phyloP scores from a whole-genome alignment of 2,113 vertebrate genomes.

The Pithys albifrons region DNA sequence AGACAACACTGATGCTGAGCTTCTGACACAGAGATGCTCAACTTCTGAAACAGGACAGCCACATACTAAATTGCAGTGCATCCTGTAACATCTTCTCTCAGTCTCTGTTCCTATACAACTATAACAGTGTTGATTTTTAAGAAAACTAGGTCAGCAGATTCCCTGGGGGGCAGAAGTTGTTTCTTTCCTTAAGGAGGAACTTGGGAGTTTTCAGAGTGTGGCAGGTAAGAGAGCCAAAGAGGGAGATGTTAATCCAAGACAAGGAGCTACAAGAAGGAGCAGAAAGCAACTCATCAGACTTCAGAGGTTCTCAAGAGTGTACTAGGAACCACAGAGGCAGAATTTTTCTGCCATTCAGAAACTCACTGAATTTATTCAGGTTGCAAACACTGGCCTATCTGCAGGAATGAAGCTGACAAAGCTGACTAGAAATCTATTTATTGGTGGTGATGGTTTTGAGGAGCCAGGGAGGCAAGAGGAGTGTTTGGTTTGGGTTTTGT shows the following conservation, averaged over 20 bases:
- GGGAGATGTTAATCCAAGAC: rapidly evolving
- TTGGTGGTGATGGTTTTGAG: not conserved
- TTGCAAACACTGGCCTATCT: not conserved
- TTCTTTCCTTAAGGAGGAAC: not conserved
- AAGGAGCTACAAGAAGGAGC: not conserved
- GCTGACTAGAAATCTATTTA: not conserved
- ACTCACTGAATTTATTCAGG: not conserved
- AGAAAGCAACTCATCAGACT: not conserved
- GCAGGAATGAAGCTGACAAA: not conserved
- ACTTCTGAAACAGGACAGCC: not conserved
- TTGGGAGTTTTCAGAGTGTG: not conserved
- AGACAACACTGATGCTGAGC: not conserved
- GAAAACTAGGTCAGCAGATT: not conserved
- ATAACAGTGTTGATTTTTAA: not conserved
- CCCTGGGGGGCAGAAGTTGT: not conserved
- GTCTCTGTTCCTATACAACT: not conserved
- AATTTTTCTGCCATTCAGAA: not conserved
- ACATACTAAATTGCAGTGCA: rapidly evolving
- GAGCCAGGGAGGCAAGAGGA: not conserved
- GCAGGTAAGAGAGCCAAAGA: not conserved
- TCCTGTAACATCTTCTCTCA: not conserved
- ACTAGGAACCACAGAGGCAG: not conserved
- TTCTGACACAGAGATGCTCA: not conserved
- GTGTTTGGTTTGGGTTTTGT: not conserved
- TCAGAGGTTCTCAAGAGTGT: not conserved